Conservation (phyloP, 2,113 vertebrate genomes). For the Corythornis madagascariensis region DNA sequence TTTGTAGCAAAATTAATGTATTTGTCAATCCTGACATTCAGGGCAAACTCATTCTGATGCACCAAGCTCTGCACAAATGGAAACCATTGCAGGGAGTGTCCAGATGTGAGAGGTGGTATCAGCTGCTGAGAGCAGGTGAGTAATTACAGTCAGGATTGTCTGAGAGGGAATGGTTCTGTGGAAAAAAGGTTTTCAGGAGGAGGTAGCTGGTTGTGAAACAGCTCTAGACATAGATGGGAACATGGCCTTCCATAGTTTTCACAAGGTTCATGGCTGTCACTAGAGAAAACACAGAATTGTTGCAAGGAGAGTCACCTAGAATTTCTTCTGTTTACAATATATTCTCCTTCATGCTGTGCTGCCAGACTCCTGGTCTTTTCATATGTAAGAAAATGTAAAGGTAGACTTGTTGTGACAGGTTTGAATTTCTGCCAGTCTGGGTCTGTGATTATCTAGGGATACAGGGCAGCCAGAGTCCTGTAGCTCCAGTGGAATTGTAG, state of each 20-base stretch:
- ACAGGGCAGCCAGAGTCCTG: neutral
- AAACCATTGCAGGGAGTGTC: neutral
- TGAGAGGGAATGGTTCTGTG: neutral
- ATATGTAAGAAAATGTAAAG: neutral
- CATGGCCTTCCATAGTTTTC: neutral
- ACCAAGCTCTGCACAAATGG: neutral
- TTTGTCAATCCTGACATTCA: neutral
- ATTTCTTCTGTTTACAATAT: neutral
- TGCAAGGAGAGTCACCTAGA: neutral
- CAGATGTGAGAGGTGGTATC: accelerated
- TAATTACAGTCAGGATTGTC: neutral
- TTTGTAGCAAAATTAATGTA: neutral
- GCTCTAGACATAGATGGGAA: neutral
- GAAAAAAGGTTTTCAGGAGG: neutral
- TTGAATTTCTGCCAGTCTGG: neutral
- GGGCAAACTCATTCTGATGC: neutral
- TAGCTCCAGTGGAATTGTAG: neutral
- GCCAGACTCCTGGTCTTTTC: neutral
- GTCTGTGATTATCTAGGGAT: neutral
- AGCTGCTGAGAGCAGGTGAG: neutral
- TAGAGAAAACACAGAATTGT: neutral
- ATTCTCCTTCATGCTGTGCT: neutral
- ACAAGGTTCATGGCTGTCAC: neutral
- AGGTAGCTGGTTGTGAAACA: neutral
- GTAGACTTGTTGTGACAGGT: neutral